A percentile compares a stretch with the other conserved stretches of the same genome.
These are phyloP conservation scores for Onychomys torridus DNA, from an alignment of 2,797 vertebrate species.

Conservation along the genomic window DNA sequence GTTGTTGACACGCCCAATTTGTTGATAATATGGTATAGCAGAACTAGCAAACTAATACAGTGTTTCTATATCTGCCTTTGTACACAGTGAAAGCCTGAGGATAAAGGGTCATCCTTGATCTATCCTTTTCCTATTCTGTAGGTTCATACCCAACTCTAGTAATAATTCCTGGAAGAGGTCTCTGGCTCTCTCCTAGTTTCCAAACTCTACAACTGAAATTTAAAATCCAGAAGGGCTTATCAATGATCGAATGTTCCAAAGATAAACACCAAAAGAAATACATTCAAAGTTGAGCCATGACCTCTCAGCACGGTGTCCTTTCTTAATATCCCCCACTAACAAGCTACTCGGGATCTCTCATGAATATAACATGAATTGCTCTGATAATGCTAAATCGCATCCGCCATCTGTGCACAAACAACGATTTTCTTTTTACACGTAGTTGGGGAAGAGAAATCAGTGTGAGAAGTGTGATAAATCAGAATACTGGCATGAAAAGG, in stretches of 20 bases:
- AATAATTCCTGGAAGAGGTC: not conserved
- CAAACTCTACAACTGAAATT: conserved; percentile 11
- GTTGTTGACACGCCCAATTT: not conserved
- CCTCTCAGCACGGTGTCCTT: not conserved
- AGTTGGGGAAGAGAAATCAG: conserved; percentile 46
- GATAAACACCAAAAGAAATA: not conserved
- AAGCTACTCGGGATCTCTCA: conserved; percentile 51
- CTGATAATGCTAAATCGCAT: conserved; percentile 64
- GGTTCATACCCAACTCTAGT: not conserved
- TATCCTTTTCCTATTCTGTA: not conserved
- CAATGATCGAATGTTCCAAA: not conserved
- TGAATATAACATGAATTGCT: conserved; percentile 74
- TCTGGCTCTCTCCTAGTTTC: not conserved
- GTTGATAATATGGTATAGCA: not conserved
- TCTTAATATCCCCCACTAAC: not conserved
- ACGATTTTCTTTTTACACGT: conserved; percentile 68
- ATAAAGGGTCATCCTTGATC: not conserved
- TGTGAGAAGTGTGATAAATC: conserved; percentile 74
- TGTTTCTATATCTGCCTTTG: not conserved
- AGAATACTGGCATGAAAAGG: conserved; percentile 77
- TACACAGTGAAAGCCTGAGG: not conserved
- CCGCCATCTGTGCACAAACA: conserved; percentile 75
- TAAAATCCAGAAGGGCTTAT: not conserved
- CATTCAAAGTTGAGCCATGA: not conserved
- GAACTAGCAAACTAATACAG: not conserved